These are phyloP conservation scores for Opisthograptis luteolata DNA, from an alignment of 2,888 invertebrate genomes.

Conservation along the genomic window DNA sequence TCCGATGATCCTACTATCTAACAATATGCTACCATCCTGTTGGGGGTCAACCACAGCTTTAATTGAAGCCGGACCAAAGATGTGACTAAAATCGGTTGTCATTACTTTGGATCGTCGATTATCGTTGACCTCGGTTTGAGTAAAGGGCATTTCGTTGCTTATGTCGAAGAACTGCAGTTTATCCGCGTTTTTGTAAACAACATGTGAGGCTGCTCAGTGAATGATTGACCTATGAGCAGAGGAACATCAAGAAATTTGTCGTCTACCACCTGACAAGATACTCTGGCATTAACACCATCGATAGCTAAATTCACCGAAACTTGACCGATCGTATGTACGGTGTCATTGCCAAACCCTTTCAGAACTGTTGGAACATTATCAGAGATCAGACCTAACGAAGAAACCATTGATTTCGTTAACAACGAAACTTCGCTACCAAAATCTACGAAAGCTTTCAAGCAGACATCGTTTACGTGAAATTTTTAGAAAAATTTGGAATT, in stretches of 20 bases:
- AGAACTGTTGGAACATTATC: not conserved
- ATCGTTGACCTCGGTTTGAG: not conserved
- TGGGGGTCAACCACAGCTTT: not conserved
- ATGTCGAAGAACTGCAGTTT: constrained; percentile 1
- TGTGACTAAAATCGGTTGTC: not conserved
- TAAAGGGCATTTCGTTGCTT: constrained; percentile 1
- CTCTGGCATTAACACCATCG: not conserved
- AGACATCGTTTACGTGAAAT: not conserved
- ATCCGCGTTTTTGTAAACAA: constrained; percentile 2
- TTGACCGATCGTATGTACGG: not conserved
- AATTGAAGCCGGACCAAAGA: not conserved
- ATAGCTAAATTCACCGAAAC: not conserved
- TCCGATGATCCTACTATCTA: not conserved
- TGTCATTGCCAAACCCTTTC: constrained; percentile 7
- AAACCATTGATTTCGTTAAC: not conserved
- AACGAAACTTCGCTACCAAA: constrained; percentile 4
- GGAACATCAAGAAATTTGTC: not conserved
- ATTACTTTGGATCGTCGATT: not conserved
- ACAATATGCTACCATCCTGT: not conserved
- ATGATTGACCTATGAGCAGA: constrained; percentile 2
- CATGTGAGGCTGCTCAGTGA: constrained; percentile 6
- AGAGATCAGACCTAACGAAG: not conserved
- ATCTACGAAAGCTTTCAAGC: not conserved
- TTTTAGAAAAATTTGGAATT: constrained; percentile 3
- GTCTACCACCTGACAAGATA: constrained; percentile 7